phyloP scores from a whole-genome alignment of 2,113 vertebrate species.

The Tautogolabrus adspersus region DNA sequence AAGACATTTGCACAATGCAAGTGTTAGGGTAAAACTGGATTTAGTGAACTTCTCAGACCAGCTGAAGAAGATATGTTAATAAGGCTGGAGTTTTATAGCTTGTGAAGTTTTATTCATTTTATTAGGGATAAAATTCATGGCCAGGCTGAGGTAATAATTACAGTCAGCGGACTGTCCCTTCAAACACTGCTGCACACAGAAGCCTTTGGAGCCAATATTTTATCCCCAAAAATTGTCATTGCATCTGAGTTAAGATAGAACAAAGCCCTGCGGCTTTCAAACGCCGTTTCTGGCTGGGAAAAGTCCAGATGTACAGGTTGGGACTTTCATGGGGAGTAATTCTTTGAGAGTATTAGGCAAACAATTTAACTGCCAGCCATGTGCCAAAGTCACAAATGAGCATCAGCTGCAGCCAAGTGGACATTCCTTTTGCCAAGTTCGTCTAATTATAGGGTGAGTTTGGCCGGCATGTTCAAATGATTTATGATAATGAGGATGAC shows the following conservation, averaged over 20 bases:
- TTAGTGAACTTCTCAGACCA: not conserved
- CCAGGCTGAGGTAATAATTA: slow-evolving; percentile 30
- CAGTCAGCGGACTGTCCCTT: slow-evolving; percentile 18
- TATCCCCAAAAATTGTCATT: slow-evolving; percentile 46
- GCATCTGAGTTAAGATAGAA: slow-evolving; percentile 48
- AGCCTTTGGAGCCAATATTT: slow-evolving; percentile 25
- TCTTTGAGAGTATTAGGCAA: slow-evolving; percentile 75
- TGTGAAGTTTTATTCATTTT: slow-evolving; percentile 33
- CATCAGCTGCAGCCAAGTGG: slow-evolving; percentile 61
- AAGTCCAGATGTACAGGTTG: slow-evolving; percentile 59
- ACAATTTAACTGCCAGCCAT: slow-evolving; percentile 62
- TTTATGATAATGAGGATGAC: slow-evolving; percentile 69
- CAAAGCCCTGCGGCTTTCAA: slow-evolving; percentile 37
- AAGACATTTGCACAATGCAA: not conserved
- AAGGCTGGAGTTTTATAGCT: slow-evolving; percentile 25
- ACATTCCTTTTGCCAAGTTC: slow-evolving; percentile 66
- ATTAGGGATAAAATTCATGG: slow-evolving; percentile 23
- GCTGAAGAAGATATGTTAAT: slow-evolving; percentile 28
- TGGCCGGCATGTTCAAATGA: slow-evolving; percentile 61
- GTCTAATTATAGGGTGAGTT: slow-evolving; percentile 75
- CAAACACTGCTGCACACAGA: slow-evolving; percentile 30
- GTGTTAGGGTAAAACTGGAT: slow-evolving; percentile 10
- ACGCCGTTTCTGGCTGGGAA: slow-evolving; percentile 47
- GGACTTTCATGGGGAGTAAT: slow-evolving; percentile 54
- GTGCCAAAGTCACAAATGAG: slow-evolving; percentile 74